phyloP scores from a whole-genome alignment of 2,888 invertebrate genomes.

The Heteromyza rotundicornis region DNA sequence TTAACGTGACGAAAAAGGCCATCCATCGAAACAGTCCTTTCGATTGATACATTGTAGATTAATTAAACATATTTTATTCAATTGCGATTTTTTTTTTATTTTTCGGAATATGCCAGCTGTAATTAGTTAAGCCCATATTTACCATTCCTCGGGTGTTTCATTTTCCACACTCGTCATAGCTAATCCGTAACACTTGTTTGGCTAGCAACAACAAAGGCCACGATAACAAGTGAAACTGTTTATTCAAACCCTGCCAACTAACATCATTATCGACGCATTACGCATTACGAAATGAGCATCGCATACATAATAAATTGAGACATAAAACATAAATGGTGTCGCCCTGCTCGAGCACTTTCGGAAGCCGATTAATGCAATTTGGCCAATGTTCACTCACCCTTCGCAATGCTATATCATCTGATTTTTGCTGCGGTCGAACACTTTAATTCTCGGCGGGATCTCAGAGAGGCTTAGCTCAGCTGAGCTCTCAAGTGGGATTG shows the following conservation, averaged over 20 bases:
- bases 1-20: too few relatives aligned
- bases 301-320: conserved; percentile 49
- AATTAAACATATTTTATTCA: too few relatives aligned
- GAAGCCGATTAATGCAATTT: conserved; percentile 58
- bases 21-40: too few relatives aligned
- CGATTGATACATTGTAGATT: too few relatives aligned
- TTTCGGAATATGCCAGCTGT: too few relatives aligned
- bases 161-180: conserved; percentile 45
- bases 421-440: conserved; percentile 48
- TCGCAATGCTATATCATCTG: too few relatives aligned
- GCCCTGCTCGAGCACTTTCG: conserved; percentile 34
- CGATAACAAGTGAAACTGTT: conserved; percentile 1
- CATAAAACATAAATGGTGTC: conserved; percentile 55
- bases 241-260: conserved; percentile 9
- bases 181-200: conserved; percentile 24
- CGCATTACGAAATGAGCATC: conserved; percentile 54
- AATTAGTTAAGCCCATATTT: conserved; percentile 26
- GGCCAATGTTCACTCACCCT: too few relatives aligned
- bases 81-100: too few relatives aligned
- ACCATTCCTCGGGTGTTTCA: conserved; percentile 44
- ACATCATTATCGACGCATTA: conserved; percentile 56
- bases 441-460: conserved; percentile 55
- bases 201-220: too few relatives aligned
- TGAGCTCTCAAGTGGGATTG: conserved; percentile 59
- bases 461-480: conserved; percentile 40